A percentile compares a stretch with the other conserved stretches of the same genome.
Conservation (phyloP, 2,113 vertebrate genomes). For the Odontesthes bonariensis region DNA sequence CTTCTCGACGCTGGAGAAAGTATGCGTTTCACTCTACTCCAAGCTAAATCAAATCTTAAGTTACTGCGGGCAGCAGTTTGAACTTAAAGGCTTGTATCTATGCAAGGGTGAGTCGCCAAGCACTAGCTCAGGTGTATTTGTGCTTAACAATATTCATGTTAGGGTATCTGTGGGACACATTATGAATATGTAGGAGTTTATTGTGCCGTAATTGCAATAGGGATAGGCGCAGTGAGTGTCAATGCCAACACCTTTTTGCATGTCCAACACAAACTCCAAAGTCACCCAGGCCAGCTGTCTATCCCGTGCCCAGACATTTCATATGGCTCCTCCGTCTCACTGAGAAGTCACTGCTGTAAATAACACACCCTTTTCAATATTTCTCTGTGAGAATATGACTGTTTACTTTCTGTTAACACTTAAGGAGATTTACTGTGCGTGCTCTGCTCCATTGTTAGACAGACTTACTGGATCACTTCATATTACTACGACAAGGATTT, state of each 20-base stretch:
- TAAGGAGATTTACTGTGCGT: neutral
- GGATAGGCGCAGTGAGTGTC: constrained; percentile 51
- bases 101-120: constrained; percentile 17
- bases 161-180: constrained; percentile 39
- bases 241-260: constrained; percentile 48
- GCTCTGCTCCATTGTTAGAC: too few species aligned
- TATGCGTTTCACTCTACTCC: neutral
- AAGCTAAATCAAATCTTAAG: neutral
- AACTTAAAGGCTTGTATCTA: neutral
- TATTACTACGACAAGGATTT: too few species aligned
- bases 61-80: neutral
- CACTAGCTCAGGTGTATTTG: constrained; percentile 23
- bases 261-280: constrained; percentile 48
- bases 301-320: constrained; percentile 3
- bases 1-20: too few species aligned
- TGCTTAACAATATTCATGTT: neutral
- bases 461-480: too few species aligned
- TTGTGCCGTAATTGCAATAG: constrained; percentile 46
- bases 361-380: constrained; percentile 12
- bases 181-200: constrained; percentile 50
- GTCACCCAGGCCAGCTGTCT: constrained; percentile 58
- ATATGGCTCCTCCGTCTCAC: constrained; percentile 17
- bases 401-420: neutral
- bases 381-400: constrained; percentile 8
- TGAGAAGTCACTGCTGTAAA: constrained; percentile 22